These are phyloP conservation scores for Dascillus cervinus DNA, from an alignment of 2,888 invertebrate species.

Conservation along the genomic window DNA sequence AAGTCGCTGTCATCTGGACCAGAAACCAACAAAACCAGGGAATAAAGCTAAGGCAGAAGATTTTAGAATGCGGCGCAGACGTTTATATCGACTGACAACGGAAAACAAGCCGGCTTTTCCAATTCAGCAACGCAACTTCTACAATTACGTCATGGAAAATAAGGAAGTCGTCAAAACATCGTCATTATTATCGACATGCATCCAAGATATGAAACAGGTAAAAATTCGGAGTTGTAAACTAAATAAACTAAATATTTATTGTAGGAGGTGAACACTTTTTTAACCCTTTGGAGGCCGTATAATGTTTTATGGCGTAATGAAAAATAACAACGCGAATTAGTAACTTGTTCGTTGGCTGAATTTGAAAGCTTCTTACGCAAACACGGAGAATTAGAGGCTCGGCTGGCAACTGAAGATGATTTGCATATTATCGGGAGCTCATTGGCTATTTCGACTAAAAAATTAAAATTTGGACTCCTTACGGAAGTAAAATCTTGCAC, in stretches of 20 bases:
- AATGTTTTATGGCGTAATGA: constrained; percentile 83
- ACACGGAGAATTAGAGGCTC: constrained; percentile 69
- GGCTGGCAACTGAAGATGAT: constrained; percentile 65
- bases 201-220: constrained; percentile 76
- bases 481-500: constrained; percentile 70
- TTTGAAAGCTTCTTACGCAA: constrained; percentile 68
- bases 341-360: constrained; percentile 65
- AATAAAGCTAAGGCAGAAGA: constrained; percentile 47
- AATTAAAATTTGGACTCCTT: constrained; percentile 75
- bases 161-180: constrained; percentile 87
- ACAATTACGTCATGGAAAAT: constrained; percentile 79
- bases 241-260: constrained; percentile 25
- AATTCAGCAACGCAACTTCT: constrained; percentile 72
- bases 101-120: constrained; percentile 78
- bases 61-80: constrained; percentile 56
- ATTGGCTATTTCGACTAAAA: constrained; percentile 72
- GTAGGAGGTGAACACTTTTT: constrained; percentile 72
- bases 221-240: too few species aligned
- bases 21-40: constrained; percentile 43
- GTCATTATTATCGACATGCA: constrained; percentile 74
- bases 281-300: constrained; percentile 83
- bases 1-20: constrained; percentile 56
- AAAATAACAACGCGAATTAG: constrained; percentile 66
- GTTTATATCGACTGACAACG: constrained; percentile 69
- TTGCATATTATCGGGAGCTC: constrained; percentile 62